phyloP scores from a whole-genome alignment of 2,113 vertebrate species.

The Saccopteryx bilineata region DNA sequence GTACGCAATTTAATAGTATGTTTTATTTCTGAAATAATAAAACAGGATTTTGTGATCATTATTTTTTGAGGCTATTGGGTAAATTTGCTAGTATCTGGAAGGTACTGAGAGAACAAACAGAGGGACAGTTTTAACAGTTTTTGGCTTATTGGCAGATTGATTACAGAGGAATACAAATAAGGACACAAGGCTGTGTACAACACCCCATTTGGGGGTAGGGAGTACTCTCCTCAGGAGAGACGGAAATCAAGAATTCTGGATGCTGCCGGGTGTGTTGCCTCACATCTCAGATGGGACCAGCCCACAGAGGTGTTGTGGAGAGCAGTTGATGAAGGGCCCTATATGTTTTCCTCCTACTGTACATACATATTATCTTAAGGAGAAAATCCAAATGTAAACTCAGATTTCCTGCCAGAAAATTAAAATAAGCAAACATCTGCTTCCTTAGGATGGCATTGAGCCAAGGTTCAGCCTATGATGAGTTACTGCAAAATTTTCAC shows the following conservation, averaged over 20 bases:
- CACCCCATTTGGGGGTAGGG: background rate
- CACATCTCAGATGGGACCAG: background rate
- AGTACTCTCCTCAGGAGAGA: conserved; percentile 25
- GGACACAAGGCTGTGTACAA: background rate
- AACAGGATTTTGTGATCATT: background rate
- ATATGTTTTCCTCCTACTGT: conserved; percentile 66
- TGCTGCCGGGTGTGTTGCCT: background rate
- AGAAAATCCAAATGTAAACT: conserved; percentile 75
- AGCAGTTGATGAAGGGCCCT: conserved; percentile 14
- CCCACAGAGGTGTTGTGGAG: background rate
- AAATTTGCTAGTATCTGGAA: background rate
- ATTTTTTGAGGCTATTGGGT: background rate
- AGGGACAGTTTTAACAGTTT: background rate
- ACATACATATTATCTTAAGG: conserved; percentile 71
- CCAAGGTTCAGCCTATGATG: conserved; percentile 79
- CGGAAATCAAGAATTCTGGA: background rate
- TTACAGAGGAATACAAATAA: background rate
- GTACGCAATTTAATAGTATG: background rate
- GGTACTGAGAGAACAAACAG: background rate
- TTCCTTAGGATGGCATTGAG: conserved; percentile 72
- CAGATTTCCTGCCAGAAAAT: conserved; percentile 74
- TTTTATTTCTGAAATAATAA: conserved; percentile 20
- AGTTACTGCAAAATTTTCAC: conserved; percentile 83
- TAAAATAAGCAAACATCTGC: conserved; percentile 84
- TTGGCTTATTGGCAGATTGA: background rate